A percentile compares a stretch with the other conserved stretches of the same genome.
phyloP scores from a whole-genome alignment of 2,797 vertebrate genomes.

The Melanotaenia maccullochi region DNA sequence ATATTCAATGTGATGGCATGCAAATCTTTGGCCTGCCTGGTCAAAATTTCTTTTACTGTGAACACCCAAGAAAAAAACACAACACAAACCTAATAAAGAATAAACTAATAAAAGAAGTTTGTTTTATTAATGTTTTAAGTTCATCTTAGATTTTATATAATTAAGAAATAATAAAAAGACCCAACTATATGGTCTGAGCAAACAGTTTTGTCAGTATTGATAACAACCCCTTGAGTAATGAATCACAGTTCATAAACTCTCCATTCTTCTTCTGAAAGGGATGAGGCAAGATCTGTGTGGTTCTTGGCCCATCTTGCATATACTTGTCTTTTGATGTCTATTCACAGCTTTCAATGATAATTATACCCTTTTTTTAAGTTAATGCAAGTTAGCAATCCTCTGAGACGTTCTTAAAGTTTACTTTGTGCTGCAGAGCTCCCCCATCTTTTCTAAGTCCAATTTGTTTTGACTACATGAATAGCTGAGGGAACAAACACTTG shows the following conservation, averaged over 20 bases:
- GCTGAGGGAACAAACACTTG: background rate
- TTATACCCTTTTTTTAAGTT: background rate
- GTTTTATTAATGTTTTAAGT: background rate
- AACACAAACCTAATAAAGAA: background rate
- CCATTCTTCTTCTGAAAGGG: background rate
- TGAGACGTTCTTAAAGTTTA: background rate
- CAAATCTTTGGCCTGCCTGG: background rate
- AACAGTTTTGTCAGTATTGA: background rate
- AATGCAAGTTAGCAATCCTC: background rate
- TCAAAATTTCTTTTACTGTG: background rate
- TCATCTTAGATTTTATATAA: background rate
- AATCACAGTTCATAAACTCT: background rate
- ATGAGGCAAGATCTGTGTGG: background rate
- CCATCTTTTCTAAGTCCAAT: background rate
- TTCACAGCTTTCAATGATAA: background rate
- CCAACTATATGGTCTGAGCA: background rate
- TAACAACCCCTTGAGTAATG: background rate
- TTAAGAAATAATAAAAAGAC: background rate
- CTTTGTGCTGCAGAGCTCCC: background rate
- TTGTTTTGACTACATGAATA: background rate
- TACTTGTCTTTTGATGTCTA: background rate
- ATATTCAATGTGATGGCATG: constrained; percentile 18
- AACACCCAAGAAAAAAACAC: background rate
- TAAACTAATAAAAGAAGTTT: background rate
- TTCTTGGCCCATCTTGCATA: background rate